Base-by-base conservation (phyloP, 1,140 invertebrate species). In the Frieseomelitta varia region DNA sequence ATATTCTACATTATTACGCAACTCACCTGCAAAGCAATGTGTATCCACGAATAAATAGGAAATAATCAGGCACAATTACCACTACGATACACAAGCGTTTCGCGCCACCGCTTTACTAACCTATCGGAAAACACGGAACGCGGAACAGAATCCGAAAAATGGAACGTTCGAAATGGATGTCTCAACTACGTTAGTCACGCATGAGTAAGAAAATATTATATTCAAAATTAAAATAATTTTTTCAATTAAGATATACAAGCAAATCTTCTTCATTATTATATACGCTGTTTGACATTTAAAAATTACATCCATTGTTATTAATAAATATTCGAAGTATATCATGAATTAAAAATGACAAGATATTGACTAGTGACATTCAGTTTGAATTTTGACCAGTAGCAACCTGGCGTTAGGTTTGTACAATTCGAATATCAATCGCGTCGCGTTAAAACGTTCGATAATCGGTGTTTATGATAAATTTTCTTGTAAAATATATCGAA, bases 1-100 rank as follows among this genome's bases (percentile, higher is more conserved):
- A 80, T 80, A 72, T 65, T 84, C 47, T 51, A 65, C 3, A 1
- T 65, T 55, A 27, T 84, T 84, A 24, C n/a, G 21, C 27, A 80
- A 79, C 76, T 80, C 10, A 67, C 71, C 80, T 55, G 61, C 4
- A 81, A 34, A 65, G 30, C 58, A 6, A 21, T 24, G 24, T 75
- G 11, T 67, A 27, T n/a, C 21, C 56, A 12, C 19, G 19, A 39
- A 55, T n/a, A 75, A 67, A 10, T 53, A 34, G 30, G n/a, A 2
- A 61, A 55, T 74, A n/a, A 78, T 34, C 19, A 21, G 6, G 14
- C 30, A 53, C 30, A 78, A 21, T 67, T 21, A 1, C 8, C 12
- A 30, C 10, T 30, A 15, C 61, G 30, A 47, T 19, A 47, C 8
- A 47, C 39, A 47, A 47, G 30, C 8, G n/a, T n/a, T 27, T 39